Base-by-base conservation (phyloP, 2,113 vertebrate genomes). In the Phaethornis superciliosus region DNA sequence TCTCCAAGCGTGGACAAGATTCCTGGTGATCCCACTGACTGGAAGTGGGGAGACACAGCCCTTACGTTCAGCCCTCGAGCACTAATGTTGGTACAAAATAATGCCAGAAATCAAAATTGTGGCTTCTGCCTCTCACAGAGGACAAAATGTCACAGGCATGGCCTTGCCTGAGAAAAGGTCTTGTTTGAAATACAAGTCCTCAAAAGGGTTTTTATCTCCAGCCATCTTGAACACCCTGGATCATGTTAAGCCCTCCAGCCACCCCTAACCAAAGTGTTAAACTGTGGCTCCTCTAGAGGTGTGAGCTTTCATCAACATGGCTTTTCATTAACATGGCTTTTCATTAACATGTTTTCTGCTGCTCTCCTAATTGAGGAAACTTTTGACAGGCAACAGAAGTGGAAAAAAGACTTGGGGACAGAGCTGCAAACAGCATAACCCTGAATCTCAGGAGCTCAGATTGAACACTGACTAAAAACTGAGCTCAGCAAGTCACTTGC, bases 281-380 rank as follows among this genome's bases (percentile, higher is more conserved):
- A 74, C 63, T 51, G 24, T 8, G 49, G 63, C 89, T 89, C 59
- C 84, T 92, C 86, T 24, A 70, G 81, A 51, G 89, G 37, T 30
- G 37, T 22, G n/a, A 81, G 63, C 74, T 92, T 88, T 72, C 81
- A 94, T 94, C 91, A 96, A 89, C 54, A 52, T 2, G 9, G 59
- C 19, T 93, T 91, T 80, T 81, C 81, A 94, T 94, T 92, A 96
- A 89, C 54, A 52, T 2, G 9, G 59, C 22, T 93, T 91, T 80
- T 81, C 86, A 96, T 95, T 91, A 95, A 96, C 87, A 11, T 35
- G 35, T 8, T 93, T 89, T 60, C 58, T 89, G 32, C 63, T 74
- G 47, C 40, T 70, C 55, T 67, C 65, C 81, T 94, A 63, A 81
- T 44, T 70, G 71, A 71, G 81, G 33, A 86, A 90, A 59, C 28